phyloP scores from a whole-genome alignment of 2,888 invertebrate species.

The Microplitis deprimator region DNA sequence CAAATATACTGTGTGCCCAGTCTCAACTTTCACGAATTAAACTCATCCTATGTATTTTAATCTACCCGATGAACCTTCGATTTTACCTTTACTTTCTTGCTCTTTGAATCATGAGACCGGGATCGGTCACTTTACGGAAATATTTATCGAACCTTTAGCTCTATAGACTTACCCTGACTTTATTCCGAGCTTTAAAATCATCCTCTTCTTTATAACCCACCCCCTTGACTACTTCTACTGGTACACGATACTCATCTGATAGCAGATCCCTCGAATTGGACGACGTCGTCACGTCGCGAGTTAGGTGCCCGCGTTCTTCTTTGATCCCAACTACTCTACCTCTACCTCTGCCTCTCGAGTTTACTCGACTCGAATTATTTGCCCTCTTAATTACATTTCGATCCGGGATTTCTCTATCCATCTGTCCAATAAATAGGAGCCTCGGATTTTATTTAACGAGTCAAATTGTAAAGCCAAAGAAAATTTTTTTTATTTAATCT shows the following conservation, averaged over 20 bases:
- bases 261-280: slow-evolving; percentile 27
- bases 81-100: slow-evolving; percentile 67
- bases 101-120: slow-evolving; percentile 63
- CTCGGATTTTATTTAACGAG: not conserved
- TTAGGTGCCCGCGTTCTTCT: slow-evolving; percentile 55
- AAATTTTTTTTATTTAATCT: not conserved
- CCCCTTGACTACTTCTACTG: no score
- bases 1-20: slow-evolving; percentile 63
- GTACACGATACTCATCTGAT: not conserved
- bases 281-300: slow-evolving; percentile 38
- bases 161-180: no score
- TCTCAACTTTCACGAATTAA: slow-evolving; percentile 32
- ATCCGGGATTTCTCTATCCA: slow-evolving; percentile 45
- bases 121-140: slow-evolving; percentile 69
- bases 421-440: slow-evolving; percentile 17
- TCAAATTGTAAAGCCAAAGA: not conserved
- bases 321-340: slow-evolving; percentile 60
- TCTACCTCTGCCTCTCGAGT: slow-evolving; percentile 49
- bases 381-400: slow-evolving; percentile 69
- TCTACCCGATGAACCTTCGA: slow-evolving; percentile 52
- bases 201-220: no score
- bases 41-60: slow-evolving; percentile 44
- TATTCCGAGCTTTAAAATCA: slow-evolving; percentile 4
- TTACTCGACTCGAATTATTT: slow-evolving; percentile 67
- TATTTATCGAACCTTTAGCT: slow-evolving; percentile 66